Evolutionary conservation across 2,888 invertebrate genomes (phyloP), one percentile per base, ranked within the genome.

Genomic region (Eupeodes luniger): DNA sequence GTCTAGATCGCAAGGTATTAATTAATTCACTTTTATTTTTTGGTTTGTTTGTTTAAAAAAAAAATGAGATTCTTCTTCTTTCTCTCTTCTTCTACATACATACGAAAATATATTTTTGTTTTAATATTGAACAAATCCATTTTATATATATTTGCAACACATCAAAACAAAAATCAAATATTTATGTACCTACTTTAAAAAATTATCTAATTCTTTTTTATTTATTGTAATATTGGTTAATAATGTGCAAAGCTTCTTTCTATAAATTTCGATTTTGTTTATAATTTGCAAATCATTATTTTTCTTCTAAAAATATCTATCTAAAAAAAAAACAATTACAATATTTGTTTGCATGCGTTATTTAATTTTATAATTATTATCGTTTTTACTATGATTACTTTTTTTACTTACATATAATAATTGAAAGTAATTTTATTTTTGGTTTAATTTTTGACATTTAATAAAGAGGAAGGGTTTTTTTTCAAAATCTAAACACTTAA

Each of bases 1-100:
- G 92, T 92, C 93, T 92, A 93, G 94, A 92, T 91, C 93, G 92
- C 93, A 93, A 94, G 94, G 94, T 94, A 93, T 91, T 91, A 86
- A 88, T 90, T 90, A 86, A 84, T 90, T 84, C 79, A 79, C 83
- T 80, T 84, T 90, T 75, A 66, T 90, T 89, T 90, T 90, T 88
- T 88, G 85, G 88, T 87, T 87, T 83, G 80, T 74, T 87, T 87
- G 75, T 83, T 67, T 62, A 44, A 72, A 72, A 72, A 19, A 27
- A 72, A 70, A 70, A 72, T 44, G 57, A 72, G 57, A 76, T 44
- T 80, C 14, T 47, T 82, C 62, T 74, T 72, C n/a, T 19, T 14
- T 27, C 19, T 55, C 53, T 81, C 62, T 49, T 44, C 81, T 47
- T 83, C 76, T 85, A 80, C 55, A 81, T 85, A 80, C 55, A 81